Conservation (phyloP, 2,113 vertebrate genomes). For the Perca schrenkii region DNA sequence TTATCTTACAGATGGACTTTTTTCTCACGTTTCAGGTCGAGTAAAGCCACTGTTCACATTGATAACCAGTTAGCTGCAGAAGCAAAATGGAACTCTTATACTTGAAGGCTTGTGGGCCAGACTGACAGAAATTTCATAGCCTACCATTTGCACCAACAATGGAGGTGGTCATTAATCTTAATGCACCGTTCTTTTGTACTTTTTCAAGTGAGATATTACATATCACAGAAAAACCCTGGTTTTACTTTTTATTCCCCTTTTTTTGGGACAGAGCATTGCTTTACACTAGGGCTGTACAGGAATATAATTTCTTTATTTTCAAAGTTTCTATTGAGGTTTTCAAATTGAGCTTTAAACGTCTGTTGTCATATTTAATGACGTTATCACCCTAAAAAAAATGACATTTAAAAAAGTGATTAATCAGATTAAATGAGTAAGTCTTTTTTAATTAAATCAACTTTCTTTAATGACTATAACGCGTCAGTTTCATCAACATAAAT, state of each 20-base stretch:
- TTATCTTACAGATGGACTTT: not conserved
- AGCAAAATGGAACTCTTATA: not conserved
- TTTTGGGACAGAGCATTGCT: not conserved
- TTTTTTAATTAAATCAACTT: too few species aligned
- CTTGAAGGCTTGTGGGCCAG: not conserved
- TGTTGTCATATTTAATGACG: too few species aligned
- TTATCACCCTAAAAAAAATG: too few species aligned
- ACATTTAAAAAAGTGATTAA: too few species aligned
- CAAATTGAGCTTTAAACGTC: too few species aligned
- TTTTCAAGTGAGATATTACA: not conserved
- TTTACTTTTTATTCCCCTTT: not conserved
- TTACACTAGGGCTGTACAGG: not conserved
- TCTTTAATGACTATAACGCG: too few species aligned
- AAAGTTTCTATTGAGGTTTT: too few species aligned
- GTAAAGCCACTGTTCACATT: not conserved
- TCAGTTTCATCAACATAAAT: too few species aligned
- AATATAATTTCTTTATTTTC: too few species aligned
- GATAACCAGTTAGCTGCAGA: not conserved
- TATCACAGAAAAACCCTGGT: not conserved
- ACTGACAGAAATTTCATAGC: constrained; percentile 13
- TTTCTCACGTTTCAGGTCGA: not conserved
- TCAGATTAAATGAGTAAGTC: too few species aligned
- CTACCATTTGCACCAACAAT: not conserved
- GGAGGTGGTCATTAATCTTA: not conserved
- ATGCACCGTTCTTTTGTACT: constrained; percentile 1